These are phyloP conservation scores for Cryptocephalus moraei DNA, from an alignment of 2,888 invertebrate species.

Conservation along the genomic window DNA sequence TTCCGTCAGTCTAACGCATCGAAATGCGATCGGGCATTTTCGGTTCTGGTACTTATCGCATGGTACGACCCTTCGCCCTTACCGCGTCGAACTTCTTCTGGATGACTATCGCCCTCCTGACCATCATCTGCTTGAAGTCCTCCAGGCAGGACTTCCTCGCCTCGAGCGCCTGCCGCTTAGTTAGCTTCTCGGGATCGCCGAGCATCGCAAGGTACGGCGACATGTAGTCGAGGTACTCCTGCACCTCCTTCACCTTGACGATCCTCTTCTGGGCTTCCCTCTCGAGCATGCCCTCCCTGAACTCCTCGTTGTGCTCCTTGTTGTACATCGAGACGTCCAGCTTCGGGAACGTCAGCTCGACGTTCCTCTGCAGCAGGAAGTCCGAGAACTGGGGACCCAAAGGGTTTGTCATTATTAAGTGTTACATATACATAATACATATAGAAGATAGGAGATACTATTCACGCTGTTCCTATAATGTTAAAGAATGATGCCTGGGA, in stretches of 20 bases:
- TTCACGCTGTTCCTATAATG: too few relatives aligned
- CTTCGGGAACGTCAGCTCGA: slow-evolving; percentile 41
- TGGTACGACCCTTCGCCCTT: slow-evolving; percentile 1
- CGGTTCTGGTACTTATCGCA: too few relatives aligned
- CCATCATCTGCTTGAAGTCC: slow-evolving; percentile 54
- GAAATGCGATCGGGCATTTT: background rate
- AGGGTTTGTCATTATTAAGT: too few relatives aligned
- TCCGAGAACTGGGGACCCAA: slow-evolving; percentile 28
- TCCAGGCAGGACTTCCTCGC: slow-evolving; percentile 50
- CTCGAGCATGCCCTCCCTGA: slow-evolving; percentile 39
- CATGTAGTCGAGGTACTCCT: slow-evolving; percentile 51
- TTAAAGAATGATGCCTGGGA: too few relatives aligned
- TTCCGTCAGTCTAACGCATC: too few relatives aligned
- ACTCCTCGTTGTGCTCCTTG: slow-evolving; percentile 43
- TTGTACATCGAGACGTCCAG: slow-evolving; percentile 47
- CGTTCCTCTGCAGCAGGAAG: slow-evolving; percentile 39
- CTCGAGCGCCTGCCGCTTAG: slow-evolving; percentile 35
- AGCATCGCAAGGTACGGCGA: slow-evolving; percentile 53
- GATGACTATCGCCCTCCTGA: slow-evolving; percentile 53
- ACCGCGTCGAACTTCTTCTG: slow-evolving; percentile 58
- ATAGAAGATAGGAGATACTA: too few relatives aligned
- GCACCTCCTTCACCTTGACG: slow-evolving; percentile 49
- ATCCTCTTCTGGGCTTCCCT: slow-evolving; percentile 43
- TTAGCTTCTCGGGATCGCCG: slow-evolving; percentile 41
- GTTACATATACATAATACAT: too few relatives aligned